phyloP scores from a whole-genome alignment of 1,140 invertebrate species.

The Forficula auricularia region DNA sequence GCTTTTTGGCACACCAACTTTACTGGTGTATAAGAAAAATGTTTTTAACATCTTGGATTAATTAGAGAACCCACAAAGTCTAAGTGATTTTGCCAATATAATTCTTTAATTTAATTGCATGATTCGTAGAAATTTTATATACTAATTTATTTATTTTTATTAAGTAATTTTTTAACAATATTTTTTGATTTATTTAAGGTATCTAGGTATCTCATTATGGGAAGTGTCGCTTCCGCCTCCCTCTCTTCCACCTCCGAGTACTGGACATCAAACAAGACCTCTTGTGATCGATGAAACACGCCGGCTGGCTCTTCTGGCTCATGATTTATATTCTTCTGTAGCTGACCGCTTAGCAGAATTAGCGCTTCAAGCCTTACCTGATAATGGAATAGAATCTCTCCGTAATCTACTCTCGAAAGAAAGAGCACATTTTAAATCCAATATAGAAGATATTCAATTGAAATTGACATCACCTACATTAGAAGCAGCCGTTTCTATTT shows the following conservation, averaged over 20 bases:
- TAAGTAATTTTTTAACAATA: too few species aligned
- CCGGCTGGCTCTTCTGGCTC: conserved; percentile 43
- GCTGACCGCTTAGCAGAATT: conserved; percentile 33
- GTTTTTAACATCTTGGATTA: too few species aligned
- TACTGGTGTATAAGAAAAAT: too few species aligned
- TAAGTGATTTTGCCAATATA: too few species aligned
- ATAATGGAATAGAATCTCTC: conserved; percentile 13
- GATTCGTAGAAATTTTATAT: too few species aligned
- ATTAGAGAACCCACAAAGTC: too few species aligned
- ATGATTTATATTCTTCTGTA: conserved; percentile 48
- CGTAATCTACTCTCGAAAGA: conserved; percentile 36
- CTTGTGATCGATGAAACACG: conserved; percentile 50
- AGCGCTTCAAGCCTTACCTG: conserved; percentile 29
- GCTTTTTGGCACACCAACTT: too few species aligned
- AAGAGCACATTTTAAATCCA: conserved; percentile 47
- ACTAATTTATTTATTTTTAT: too few species aligned
- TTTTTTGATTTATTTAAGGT: conserved; percentile 32
- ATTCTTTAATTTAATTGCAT: too few species aligned
- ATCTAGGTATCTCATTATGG: conserved; percentile 47
- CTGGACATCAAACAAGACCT: conserved; percentile 29
- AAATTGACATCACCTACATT: conserved; percentile 44
- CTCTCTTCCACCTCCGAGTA: conserved; percentile 33
- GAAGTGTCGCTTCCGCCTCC: conserved; percentile 53
- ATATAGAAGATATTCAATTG: conserved; percentile 55
- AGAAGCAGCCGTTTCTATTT: conserved; percentile 22